Evolutionary conservation across 2,888 invertebrate species (phyloP).

Genomic region (Idaea dimidiata): DNA sequence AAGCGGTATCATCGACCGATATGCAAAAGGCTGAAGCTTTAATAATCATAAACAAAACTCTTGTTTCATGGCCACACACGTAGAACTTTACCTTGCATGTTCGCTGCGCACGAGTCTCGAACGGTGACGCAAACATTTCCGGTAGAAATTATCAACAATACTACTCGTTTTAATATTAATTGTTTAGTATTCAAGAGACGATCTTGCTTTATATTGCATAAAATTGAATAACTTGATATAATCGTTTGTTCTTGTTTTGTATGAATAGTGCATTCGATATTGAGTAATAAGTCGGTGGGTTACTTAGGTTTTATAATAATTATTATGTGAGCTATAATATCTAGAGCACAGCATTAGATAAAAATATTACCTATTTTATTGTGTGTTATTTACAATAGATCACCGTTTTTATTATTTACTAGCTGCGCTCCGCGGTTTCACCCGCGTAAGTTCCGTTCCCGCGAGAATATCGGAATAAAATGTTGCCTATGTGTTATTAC

Average conservation of each 20-base stretch:
- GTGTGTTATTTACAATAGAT: too few species aligned
- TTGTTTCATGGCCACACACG: conserved; percentile 40
- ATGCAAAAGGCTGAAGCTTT: not conserved
- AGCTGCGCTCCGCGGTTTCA: too few species aligned
- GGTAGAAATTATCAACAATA: conserved; percentile 48
- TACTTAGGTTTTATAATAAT: not conserved
- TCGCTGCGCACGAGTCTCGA: conserved; percentile 26
- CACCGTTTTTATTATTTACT: too few species aligned
- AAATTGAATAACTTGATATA: not conserved
- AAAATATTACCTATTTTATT: too few species aligned
- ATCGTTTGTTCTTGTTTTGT: not conserved
- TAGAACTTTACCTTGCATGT: conserved; percentile 36
- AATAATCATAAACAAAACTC: conserved; percentile 12
- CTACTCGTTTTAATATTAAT: conserved; percentile 15
- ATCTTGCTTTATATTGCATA: conserved; percentile 10
- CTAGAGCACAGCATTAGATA: too few species aligned
- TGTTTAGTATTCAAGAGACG: conserved; percentile 22
- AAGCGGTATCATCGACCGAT: not conserved
- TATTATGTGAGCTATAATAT: not conserved
- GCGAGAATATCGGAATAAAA: too few species aligned
- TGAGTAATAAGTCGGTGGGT: not conserved
- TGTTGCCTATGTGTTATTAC: too few species aligned
- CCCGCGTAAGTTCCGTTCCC: too few species aligned
- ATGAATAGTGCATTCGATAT: not conserved
- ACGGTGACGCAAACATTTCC: conserved; percentile 44